Conservation (phyloP, 23 tunicate species). For the Botrylloides violaceus region DNA sequence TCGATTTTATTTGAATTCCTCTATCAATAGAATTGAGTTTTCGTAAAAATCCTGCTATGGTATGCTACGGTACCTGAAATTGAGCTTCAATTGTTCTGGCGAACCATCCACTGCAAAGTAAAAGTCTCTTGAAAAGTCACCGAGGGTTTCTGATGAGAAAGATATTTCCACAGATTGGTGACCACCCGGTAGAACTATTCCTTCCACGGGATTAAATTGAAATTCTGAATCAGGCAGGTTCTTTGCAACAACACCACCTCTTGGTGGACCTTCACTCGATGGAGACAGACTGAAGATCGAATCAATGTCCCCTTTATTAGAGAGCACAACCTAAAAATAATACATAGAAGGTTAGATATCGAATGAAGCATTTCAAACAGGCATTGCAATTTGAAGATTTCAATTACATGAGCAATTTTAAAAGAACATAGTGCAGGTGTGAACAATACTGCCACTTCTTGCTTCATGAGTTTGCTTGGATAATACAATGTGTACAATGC, state of each 20-base stretch:
- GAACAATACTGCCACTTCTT: too few species aligned
- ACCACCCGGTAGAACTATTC: slow-evolving; percentile 83
- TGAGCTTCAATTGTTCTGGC: slow-evolving; percentile 40
- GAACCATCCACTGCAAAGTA: slow-evolving; percentile 80
- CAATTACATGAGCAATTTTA: too few species aligned
- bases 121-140: slow-evolving; percentile 57
- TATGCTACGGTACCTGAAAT: slow-evolving; percentile 49
- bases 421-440: too few species aligned
- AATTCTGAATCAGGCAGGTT: slow-evolving; percentile 46
- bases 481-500: too few species aligned
- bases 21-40: too few species aligned
- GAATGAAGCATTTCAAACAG: background rate
- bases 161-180: slow-evolving; percentile 72
- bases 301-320: slow-evolving; percentile 94
- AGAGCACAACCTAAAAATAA: slow-evolving; percentile 44
- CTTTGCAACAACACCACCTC: slow-evolving; percentile 22
- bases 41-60: too few species aligned
- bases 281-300: slow-evolving; percentile 76
- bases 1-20: too few species aligned
- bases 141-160: slow-evolving; percentile 66
- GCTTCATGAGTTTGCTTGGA: too few species aligned
- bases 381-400: too few species aligned
- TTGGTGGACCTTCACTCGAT: slow-evolving; percentile 19
- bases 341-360: slow-evolving; percentile 2
- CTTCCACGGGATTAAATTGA: slow-evolving; percentile 75